phyloP scores from a whole-genome alignment of 2,113 vertebrate species.

The Pyrgilauda ruficollis region DNA sequence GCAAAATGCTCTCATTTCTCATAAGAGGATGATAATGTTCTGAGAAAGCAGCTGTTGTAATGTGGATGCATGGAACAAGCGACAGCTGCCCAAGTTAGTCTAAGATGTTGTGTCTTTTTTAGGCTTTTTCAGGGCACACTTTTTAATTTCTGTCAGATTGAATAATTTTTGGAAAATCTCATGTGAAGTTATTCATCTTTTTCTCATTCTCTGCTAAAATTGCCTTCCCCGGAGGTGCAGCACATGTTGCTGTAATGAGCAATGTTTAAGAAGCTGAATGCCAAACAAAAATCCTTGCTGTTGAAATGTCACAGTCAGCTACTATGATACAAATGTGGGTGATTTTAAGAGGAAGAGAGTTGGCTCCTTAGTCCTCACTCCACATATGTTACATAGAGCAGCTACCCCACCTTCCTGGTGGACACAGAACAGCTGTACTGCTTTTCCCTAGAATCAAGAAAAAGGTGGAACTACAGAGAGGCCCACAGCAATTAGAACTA shows the following conservation, averaged over 20 bases:
- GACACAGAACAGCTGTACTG: not conserved
- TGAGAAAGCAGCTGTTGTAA: not conserved
- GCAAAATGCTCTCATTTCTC: not conserved
- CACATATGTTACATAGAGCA: not conserved
- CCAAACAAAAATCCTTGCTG: not conserved
- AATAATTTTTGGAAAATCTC: not conserved
- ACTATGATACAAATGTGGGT: not conserved
- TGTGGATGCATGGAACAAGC: not conserved
- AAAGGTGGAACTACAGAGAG: not conserved
- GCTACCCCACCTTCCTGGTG: not conserved
- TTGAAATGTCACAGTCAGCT: slow-evolving; percentile 2
- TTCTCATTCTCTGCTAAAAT: not conserved
- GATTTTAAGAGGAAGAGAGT: not conserved
- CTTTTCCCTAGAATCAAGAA: not conserved
- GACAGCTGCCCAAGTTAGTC: not conserved
- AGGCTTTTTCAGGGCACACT: not conserved
- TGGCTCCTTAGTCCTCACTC: not conserved
- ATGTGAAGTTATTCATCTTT: not conserved
- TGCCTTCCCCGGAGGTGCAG: not conserved
- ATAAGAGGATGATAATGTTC: not conserved
- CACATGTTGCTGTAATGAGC: not conserved
- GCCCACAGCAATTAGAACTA: not conserved
- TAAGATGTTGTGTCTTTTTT: rapidly evolving
- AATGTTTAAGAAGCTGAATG: not conserved
- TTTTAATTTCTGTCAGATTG: not conserved